Conservation (phyloP, 2,888 invertebrate genomes). For the Cephonodes hylas region DNA sequence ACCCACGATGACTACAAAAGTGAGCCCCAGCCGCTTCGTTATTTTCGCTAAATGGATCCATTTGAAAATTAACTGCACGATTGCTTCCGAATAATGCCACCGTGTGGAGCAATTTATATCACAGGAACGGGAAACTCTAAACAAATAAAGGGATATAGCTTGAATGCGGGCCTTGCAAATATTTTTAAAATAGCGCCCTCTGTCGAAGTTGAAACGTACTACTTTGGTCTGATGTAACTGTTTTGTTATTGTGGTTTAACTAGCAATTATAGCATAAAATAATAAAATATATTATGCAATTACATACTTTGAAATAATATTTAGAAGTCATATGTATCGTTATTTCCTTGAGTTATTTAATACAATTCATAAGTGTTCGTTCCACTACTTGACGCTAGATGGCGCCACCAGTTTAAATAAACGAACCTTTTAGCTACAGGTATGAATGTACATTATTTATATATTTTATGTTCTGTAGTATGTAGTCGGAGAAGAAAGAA, state of each 20-base stretch:
- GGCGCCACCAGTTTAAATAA: constrained; percentile 29
- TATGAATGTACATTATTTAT: not conserved
- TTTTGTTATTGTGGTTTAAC: no score
- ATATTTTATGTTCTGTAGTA: no score
- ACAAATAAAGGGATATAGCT: constrained; percentile 11
- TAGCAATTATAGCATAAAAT: no score
- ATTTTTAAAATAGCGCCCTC: constrained; percentile 45
- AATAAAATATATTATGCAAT: no score
- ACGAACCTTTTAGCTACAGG: not conserved
- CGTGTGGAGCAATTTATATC: constrained; percentile 52
- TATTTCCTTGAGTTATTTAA: not conserved
- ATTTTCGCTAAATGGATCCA: constrained; percentile 72
- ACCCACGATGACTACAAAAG: constrained; percentile 50
- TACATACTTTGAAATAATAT: no score
- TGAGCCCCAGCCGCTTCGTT: constrained; percentile 49
- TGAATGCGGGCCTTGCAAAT: not conserved
- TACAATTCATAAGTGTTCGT: constrained; percentile 9
- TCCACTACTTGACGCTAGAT: constrained; percentile 40
- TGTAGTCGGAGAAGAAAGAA: no score
- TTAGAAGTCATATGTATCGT: not conserved
- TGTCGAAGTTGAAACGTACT: constrained; percentile 40
- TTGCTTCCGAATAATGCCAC: constrained; percentile 67
- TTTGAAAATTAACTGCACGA: constrained; percentile 76
- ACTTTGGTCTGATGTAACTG: not conserved
- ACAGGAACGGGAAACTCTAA: constrained; percentile 24